phyloP scores from a whole-genome alignment of 2,888 invertebrate genomes.

The Agrenia bidenticulata region DNA sequence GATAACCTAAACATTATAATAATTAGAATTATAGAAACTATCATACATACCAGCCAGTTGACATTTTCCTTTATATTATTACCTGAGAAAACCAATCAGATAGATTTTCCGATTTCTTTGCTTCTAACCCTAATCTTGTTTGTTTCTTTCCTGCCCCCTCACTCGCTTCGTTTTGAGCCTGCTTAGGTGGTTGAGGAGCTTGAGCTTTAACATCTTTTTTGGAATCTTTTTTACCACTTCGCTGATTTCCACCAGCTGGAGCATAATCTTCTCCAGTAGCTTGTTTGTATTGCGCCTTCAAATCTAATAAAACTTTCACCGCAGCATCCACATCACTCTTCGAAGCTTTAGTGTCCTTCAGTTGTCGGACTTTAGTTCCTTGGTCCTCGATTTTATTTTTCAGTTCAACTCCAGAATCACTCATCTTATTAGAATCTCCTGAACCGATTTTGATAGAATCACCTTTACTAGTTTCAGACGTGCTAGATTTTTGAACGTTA shows the following conservation, averaged over 20 bases:
- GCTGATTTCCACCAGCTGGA: constrained; percentile 25
- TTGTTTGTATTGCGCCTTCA: constrained; percentile 75
- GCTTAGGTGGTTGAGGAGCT: constrained; percentile 54
- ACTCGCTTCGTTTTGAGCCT: constrained; percentile 56
- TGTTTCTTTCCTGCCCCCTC: constrained; percentile 64
- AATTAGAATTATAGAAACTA: no score
- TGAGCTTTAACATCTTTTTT: constrained; percentile 51
- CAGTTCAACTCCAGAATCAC: constrained; percentile 22
- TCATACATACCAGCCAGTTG: background rate
- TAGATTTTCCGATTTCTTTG: constrained; percentile 86
- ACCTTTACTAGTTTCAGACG: background rate
- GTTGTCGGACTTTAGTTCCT: constrained; percentile 69
- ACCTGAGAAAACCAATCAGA: constrained; percentile 98
- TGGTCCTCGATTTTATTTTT: constrained; percentile 53
- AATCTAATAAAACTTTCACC: constrained; percentile 65
- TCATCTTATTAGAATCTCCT: background rate
- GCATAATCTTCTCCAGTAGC: constrained; percentile 40
- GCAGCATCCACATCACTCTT: constrained; percentile 62
- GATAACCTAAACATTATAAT: constrained; percentile 60
- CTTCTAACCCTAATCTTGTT: constrained; percentile 90
- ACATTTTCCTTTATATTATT: background rate
- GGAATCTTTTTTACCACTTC: constrained; percentile 25
- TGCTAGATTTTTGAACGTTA: constrained; percentile 9
- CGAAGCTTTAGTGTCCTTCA: constrained; percentile 70
- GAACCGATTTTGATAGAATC: background rate